These are phyloP conservation scores for Scaptomyza tumidula DNA, from an alignment of 2,888 invertebrate genomes.

Conservation along the genomic window DNA sequence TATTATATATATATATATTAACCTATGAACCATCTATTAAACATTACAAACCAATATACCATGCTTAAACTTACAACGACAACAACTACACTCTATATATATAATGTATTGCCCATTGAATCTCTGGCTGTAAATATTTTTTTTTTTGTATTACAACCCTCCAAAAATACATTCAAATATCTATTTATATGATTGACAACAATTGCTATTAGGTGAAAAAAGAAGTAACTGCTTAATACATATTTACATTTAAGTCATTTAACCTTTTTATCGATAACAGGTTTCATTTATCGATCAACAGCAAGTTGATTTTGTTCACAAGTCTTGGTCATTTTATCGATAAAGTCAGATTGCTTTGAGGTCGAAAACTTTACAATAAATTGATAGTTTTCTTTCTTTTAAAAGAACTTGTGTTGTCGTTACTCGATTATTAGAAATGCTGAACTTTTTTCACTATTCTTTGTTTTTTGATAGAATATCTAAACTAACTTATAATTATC, in stretches of 20 bases:
- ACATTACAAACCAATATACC: too few relatives aligned
- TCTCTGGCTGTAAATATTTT: constrained; percentile 17
- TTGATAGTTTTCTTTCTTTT: too few relatives aligned
- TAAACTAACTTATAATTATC: too few relatives aligned
- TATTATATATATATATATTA: background rate
- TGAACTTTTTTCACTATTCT: background rate
- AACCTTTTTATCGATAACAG: too few relatives aligned
- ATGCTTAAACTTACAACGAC: too few relatives aligned
- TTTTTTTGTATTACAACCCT: background rate
- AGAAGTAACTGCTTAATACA: background rate
- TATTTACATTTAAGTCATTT: background rate
- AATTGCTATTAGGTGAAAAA: constrained; percentile 4
- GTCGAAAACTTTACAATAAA: too few relatives aligned
- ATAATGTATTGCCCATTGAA: background rate
- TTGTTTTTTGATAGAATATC: too few relatives aligned
- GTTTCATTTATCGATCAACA: too few relatives aligned
- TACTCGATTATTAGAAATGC: background rate
- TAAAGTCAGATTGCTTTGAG: too few relatives aligned
- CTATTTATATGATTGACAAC: constrained; percentile 1
- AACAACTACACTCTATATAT: too few relatives aligned
- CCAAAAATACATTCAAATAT: background rate
- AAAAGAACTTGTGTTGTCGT: background rate
- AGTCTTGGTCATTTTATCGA: too few relatives aligned
- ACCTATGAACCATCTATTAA: background rate
- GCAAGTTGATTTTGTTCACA: too few relatives aligned